A percentile compares a stretch with the other conserved stretches of the same genome.
phyloP scores from a whole-genome alignment of 2,888 invertebrate species.

The Leucoptera coffeella region DNA sequence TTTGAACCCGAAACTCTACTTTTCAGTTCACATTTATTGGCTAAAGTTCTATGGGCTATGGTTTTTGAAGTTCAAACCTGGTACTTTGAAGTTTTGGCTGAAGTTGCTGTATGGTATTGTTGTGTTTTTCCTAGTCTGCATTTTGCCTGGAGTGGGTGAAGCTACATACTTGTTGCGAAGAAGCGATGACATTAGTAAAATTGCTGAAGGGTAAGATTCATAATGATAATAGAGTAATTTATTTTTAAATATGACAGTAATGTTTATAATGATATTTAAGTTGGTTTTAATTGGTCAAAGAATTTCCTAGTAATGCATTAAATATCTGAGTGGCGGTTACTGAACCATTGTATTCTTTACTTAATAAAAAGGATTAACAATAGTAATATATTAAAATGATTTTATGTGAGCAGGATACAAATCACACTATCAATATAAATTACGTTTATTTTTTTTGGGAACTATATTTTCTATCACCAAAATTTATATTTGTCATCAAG shows the following conservation, averaged over 20 bases:
- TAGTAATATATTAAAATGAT: neutral
- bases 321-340: too few species aligned
- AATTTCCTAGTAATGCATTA: neutral
- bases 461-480: too few species aligned
- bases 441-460: too few species aligned
- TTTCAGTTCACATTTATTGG: slow-evolving; percentile 42
- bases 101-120: slow-evolving; percentile 22
- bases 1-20: slow-evolving; percentile 32
- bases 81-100: slow-evolving; percentile 23
- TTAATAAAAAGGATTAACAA: neutral
- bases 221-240: neutral
- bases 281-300: neutral
- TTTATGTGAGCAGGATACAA: too few species aligned
- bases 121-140: slow-evolving; percentile 39
- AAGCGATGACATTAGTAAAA: slow-evolving; percentile 55
- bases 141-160: slow-evolving; percentile 51
- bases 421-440: too few species aligned
- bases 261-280: neutral
- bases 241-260: neutral
- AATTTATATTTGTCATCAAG: too few species aligned
- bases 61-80: slow-evolving; percentile 26
- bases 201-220: slow-evolving; percentile 48
- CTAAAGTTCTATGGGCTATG: slow-evolving; percentile 45
- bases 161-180: slow-evolving; percentile 63
- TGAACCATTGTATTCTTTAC: neutral